Conservation (phyloP, 2,888 invertebrate genomes). For the Cephus rjabovi region DNA sequence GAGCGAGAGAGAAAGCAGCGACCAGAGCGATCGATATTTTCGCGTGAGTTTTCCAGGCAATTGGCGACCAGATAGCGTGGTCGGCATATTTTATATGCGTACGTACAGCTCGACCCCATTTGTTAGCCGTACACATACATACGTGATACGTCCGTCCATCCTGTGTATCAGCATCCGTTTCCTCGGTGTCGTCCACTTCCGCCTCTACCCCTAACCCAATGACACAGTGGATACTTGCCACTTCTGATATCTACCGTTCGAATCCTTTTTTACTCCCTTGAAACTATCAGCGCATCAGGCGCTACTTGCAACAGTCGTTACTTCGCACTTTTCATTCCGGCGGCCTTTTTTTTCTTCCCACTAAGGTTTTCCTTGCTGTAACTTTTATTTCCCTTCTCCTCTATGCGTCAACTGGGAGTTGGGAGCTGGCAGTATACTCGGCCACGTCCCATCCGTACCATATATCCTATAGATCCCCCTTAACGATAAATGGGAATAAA, state of each 20-base stretch:
- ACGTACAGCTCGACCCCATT: slow-evolving; percentile 48
- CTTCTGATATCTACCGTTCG: no score
- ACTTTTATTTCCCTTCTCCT: no score
- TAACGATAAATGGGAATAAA: no score
- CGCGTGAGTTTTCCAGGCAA: slow-evolving; percentile 62
- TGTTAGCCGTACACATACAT: slow-evolving; percentile 28
- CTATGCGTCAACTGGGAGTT: no score
- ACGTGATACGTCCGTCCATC: slow-evolving; percentile 23
- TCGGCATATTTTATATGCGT: slow-evolving; percentile 57
- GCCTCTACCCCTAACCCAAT: no score
- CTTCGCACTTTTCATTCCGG: slow-evolving; percentile 2
- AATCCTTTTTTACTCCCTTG: no score
- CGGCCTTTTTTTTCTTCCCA: no score
- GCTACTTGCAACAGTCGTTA: slow-evolving; percentile 17
- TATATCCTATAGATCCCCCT: no score
- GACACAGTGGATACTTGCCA: no score
- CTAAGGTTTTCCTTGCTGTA: no score
- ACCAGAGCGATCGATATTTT: slow-evolving; percentile 55
- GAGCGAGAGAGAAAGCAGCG: slow-evolving; percentile 9
- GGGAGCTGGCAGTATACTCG: no score
- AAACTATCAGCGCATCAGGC: slow-evolving; percentile 1
- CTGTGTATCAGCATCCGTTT: slow-evolving; percentile 12
- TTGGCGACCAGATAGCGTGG: slow-evolving; percentile 57
- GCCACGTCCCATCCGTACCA: no score
- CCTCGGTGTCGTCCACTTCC: background rate